Conservation (phyloP, 2,113 vertebrate genomes). For the Talpa occidentalis region DNA sequence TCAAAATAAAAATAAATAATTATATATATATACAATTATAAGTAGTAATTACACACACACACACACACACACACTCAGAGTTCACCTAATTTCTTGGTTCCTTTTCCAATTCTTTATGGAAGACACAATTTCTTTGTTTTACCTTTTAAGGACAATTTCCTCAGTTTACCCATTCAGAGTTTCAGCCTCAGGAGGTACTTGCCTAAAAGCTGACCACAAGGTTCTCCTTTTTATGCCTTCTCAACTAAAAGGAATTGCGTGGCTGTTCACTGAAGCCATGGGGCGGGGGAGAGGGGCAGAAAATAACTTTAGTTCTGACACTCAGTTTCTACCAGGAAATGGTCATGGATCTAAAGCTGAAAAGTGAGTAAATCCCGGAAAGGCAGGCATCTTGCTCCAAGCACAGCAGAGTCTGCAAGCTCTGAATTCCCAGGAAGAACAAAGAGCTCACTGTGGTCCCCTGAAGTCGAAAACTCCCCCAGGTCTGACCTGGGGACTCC, state of each 20-base stretch:
- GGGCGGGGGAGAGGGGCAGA: neutral
- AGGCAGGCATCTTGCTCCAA: neutral
- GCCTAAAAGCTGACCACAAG: neutral
- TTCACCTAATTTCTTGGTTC: neutral
- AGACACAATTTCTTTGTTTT: neutral
- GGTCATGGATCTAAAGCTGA: neutral
- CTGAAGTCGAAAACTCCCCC: neutral
- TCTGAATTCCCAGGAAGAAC: conserved; percentile 17
- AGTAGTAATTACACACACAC: too few relatives aligned
- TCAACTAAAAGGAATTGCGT: neutral
- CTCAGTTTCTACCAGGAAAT: neutral
- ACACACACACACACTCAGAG: too few relatives aligned
- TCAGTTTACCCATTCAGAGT: neutral
- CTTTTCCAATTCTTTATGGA: neutral
- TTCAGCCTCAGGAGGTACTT: neutral
- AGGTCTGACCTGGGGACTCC: neutral
- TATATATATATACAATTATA: neutral
- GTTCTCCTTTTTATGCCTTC: neutral
- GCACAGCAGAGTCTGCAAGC: neutral
- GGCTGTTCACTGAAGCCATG: neutral
- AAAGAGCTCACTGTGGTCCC: conserved; percentile 41
- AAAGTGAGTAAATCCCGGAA: neutral
- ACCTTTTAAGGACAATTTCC: neutral
- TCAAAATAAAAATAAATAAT: neutral
- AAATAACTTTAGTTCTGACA: neutral